Conservation (phyloP, 1,140 invertebrate genomes). For the Myzus persicae region DNA sequence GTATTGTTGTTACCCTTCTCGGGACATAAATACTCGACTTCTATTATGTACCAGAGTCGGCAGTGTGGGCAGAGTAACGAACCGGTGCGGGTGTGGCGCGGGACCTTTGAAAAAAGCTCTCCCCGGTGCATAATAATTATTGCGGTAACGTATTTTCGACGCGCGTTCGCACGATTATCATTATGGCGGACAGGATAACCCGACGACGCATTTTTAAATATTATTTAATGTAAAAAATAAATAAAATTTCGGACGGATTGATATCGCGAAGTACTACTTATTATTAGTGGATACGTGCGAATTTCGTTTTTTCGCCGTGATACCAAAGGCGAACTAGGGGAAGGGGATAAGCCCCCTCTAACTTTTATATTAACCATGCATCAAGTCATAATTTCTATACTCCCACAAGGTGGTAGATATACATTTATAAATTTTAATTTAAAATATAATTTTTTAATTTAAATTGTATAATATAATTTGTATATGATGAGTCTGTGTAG, state of each 20-base stretch:
- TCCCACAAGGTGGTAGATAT: too few species aligned
- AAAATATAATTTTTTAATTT: too few species aligned
- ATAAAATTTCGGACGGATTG: background rate
- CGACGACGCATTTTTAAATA: background rate
- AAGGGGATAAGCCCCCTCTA: too few species aligned
- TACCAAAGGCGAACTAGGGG: too few species aligned
- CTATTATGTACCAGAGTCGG: background rate
- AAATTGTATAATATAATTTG: too few species aligned
- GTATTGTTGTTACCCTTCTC: slow-evolving; percentile 5
- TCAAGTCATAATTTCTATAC: too few species aligned
- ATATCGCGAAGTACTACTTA: background rate
- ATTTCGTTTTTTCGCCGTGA: background rate
- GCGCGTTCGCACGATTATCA: background rate
- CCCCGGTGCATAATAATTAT: slow-evolving; percentile 24
- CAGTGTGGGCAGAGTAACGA: too few species aligned
- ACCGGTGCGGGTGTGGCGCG: background rate
- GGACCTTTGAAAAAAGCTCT: slow-evolving; percentile 32
- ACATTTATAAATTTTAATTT: too few species aligned
- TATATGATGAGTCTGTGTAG: too few species aligned
- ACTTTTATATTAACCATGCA: too few species aligned
- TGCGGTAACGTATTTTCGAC: slow-evolving; percentile 1
- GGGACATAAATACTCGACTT: background rate
- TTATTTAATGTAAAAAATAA: background rate
- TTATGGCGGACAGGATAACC: background rate
- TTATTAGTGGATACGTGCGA: too few species aligned